Evolutionary conservation across 2,797 vertebrate genomes (phyloP), one percentile per base, ranked within the genome.

Genomic region (Echeneis naucrates): DNA sequence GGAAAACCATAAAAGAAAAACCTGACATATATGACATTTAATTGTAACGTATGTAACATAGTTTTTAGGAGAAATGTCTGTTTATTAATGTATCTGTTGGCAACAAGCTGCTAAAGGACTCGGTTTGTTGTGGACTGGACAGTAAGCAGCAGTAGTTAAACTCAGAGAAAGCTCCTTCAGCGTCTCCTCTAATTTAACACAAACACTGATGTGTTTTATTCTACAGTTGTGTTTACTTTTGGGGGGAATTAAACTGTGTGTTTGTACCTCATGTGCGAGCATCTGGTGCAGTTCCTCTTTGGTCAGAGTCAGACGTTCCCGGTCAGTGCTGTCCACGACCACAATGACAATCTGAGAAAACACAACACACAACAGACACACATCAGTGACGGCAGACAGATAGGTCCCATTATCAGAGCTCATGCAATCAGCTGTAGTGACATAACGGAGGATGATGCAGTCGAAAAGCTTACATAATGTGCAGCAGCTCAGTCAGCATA

Each of bases 321-420:
- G 81, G 80, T 97, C 96, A 0, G 94, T 96, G 84, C 96, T 97
- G 78, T 97, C 95, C 60, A 96, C 95, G 47, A 97, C 96, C 86
- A 97, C 77, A 55, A 97, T 96, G 81, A 97, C 80, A 50, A 97
- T 96, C 95, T 97, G 89, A 60, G 74, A 82, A 30, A 75, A 30
- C 4, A 19, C 48, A 26, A 69, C 37, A 51, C 13, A 42, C 12
- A 40, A 1, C 8, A 32, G 7, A 4, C 1, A 24, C n/a, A 56
- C 26, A 42, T 1, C 2, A 16, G 11, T 21, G 17, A 24, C 4
- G 59, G n/a, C n/a, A n/a, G n/a, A 7, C 27, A 58, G 5, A 37
- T 16, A 13, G 8, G 23, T n/a, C 16, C 33, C 2, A 1, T 56
- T 52, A 64, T 62, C 23, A 13, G 40, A 40, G 2, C 4, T 5